These are phyloP conservation scores for Seriola dumerili DNA, from an alignment of 2,113 vertebrate genomes.

Conservation along the genomic window DNA sequence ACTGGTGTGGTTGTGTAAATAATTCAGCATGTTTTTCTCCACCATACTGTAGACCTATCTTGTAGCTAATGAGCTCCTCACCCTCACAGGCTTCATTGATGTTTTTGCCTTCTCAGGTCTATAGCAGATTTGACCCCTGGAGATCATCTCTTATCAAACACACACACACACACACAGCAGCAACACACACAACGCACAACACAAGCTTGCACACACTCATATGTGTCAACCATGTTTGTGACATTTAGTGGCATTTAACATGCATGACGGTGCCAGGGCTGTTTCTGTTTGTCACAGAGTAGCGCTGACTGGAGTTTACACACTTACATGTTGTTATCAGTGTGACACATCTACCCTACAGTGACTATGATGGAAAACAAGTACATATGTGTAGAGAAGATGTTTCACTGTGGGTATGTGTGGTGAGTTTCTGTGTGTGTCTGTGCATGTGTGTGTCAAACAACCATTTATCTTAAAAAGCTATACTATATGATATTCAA, in stretches of 20 bases:
- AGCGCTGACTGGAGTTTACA: slow-evolving; percentile 14
- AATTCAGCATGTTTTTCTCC: slow-evolving; percentile 16
- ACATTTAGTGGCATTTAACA: slow-evolving; percentile 61
- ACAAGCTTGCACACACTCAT: neutral
- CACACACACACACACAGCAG: neutral
- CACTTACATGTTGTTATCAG: neutral
- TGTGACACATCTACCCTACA: slow-evolving; percentile 20
- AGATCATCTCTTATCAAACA: slow-evolving; percentile 9
- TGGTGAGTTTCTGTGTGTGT: too few relatives aligned
- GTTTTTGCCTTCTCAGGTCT: slow-evolving; percentile 22
- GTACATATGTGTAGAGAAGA: neutral
- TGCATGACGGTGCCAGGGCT: slow-evolving; percentile 35
- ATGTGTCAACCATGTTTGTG: slow-evolving; percentile 43
- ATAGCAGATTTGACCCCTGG: neutral
- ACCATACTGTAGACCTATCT: slow-evolving; percentile 9
- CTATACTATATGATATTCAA: too few relatives aligned
- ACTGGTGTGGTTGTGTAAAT: slow-evolving; percentile 36
- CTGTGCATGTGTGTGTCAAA: too few relatives aligned
- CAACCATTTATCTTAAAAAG: too few relatives aligned
- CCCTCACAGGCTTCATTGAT: slow-evolving; percentile 38
- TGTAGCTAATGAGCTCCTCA: slow-evolving; percentile 56
- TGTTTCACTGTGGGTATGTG: too few relatives aligned
- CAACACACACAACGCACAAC: slow-evolving; percentile 9
- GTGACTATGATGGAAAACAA: neutral
- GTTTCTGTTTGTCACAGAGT: slow-evolving; percentile 25